Evolutionary conservation across 2,888 invertebrate genomes (phyloP), one percentile per base, ranked within the genome.

Genomic region (Cerastoderma edule): DNA sequence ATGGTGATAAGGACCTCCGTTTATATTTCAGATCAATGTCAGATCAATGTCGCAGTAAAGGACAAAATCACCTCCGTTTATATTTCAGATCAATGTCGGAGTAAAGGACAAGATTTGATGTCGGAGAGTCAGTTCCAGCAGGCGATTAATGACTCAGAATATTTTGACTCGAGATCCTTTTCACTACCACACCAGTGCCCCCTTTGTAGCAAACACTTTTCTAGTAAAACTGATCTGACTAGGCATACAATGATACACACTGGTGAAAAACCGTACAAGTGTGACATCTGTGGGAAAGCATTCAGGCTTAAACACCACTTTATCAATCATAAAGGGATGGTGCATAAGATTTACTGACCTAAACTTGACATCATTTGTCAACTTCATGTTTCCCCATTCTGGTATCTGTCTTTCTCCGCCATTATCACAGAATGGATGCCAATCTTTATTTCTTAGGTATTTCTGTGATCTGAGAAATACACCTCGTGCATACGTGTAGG

Each of bases 171-270:
- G n/a, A n/a, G n/a, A n/a, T n/a, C n/a, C 2, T 53, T 22, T 53
- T 13, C 24, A 10, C 1, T 13, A 22, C 2, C 13, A 2, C 5
- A 22, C 53, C n/a, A 19, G 19, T 60, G 60, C 27, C 2, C 32
- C 8, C 5, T 60, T 19, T 60, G 60, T 33, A 35, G n/a, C n/a
- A 60, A 35, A 35, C n/a, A 1, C 1, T 60, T 60, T 22, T 8
- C 24, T 44, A 6, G 19, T 2, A 66, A 50, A 33, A 13, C 19
- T 2, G 16, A 50, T 35, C 33, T 66, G 33, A 50, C n/a, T 2
- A 48, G 66, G 8, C 66, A 66, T 33, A 4, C 24, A 0, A 48
- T 66, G 66, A 66, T 53, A n/a, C 66, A 66, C 24, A 50, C 50
- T 22, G 66, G 50, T 16, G 53, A 32, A 28, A 66, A 50, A n/a